Evolutionary conservation across 2,888 invertebrate species (phyloP), one percentile per base, ranked within the genome.

Genomic region (Lathronympha strigana): DNA sequence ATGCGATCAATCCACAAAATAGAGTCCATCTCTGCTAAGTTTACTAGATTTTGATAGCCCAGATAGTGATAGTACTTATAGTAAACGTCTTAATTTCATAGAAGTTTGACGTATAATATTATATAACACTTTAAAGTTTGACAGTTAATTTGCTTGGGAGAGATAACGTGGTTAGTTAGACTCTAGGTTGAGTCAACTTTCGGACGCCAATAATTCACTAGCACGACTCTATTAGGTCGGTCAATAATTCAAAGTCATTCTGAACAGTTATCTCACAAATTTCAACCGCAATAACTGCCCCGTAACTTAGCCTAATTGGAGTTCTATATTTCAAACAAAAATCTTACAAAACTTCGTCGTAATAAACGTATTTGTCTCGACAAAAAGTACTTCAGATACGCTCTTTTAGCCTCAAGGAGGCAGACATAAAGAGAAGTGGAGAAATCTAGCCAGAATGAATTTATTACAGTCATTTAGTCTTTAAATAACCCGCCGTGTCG

Each of bases 371-470:
- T 45, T 9, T 43, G 8, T n/a, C 28, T 45, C 19, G n/a, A 19
- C 36, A 21, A 19, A 31, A 57, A 31, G 31, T 21, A 21, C 13
- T 38, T 4, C 23, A 40, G 57, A 19, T 57, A 57, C 13, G 43
- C 19, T n/a, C 28, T 45, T 57, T n/a, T 57, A n/a, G 28, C 28
- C 6, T 5, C 4, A 6, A 55, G 40, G 28, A 8, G 28, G 25
- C 40, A 45, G 57, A 47, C 47, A 25, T 36, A 45, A 51, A 53
- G 45, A 31, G 54, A 53, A 54, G 47, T 55, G 62, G 54, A 38
- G 45, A 55, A 55, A 63, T 63, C 62, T 63, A 63, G 62, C 54
- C 54, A 36, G 47, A 63, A 57, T 57, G 31, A 63, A 63, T 63
- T 63, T 63, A 63, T 63, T 47, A 47, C 62, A 54, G 54, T 53